These are phyloP conservation scores for Agrochola lota DNA, from an alignment of 2,888 invertebrate genomes.

Conservation along the genomic window DNA sequence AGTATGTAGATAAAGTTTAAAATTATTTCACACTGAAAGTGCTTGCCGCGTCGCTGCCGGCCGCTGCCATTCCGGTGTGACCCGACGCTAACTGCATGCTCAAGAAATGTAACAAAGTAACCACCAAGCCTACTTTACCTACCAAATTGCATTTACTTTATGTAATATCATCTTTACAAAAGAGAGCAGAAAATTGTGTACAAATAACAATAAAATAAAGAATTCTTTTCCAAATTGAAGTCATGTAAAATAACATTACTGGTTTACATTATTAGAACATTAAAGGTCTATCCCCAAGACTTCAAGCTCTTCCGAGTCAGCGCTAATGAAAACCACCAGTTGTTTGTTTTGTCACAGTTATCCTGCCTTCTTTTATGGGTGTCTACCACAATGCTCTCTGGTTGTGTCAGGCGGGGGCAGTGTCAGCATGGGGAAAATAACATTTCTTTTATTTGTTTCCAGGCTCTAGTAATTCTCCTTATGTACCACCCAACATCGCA, in stretches of 20 bases:
- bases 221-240: background rate
- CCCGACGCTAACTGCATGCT: background rate
- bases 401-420: background rate
- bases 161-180: background rate
- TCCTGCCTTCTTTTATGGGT: background rate
- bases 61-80: no score
- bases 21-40: no score
- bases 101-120: background rate
- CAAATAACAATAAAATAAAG: background rate
- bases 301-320: background rate
- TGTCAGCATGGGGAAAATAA: background rate
- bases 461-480: constrained; percentile 82
- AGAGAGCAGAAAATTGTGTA: background rate
- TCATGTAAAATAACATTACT: background rate
- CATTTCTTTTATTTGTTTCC: constrained; percentile 62
- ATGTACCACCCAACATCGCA: constrained; percentile 85
- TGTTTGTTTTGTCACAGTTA: no score
- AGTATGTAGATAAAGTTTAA: no score
- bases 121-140: background rate
- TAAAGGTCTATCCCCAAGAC: background rate
- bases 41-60: no score
- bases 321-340: no score
- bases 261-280: no score
- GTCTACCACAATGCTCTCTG: background rate
- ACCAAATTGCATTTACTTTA: background rate